Base-by-base conservation (phyloP, 1,140 invertebrate species). In the Diorhabda carinulata region DNA sequence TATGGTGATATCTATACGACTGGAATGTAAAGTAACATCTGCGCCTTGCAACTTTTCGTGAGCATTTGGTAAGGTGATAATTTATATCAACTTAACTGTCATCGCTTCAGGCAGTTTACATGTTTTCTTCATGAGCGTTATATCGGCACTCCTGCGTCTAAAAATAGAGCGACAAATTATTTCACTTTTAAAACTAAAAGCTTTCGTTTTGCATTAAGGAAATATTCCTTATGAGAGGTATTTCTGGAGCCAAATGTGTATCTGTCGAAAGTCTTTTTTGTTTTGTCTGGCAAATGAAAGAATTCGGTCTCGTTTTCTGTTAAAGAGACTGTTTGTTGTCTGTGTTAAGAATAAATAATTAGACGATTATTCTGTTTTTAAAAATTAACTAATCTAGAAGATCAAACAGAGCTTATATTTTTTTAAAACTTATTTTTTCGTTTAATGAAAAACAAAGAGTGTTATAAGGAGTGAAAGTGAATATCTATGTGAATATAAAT, bases 31-130 rank as follows among this genome's bases (percentile, higher is more conserved):
- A 62, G 61, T 10, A 62, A 62, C 61, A 62, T 62, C 61, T 62
- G 61, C 61, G 41, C n/a, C 41, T 62, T 44, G 61, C 43, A 43
- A 43, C 42, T 62, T 62, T 62, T 62, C 61, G 61, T 62, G 61
- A 62, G 61, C 61, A 62, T 62, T 62, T 62, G 61, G 61, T 62
- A 43, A 62, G 61, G 61, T 62, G 61, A 62, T 62, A 62, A 62
- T 62, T 62, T 62, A 62, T 62, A 62, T 62, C 61, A 43, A 43
- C 43, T 62, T 62, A 43, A 62, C 41, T 62, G 61, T 62, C 61
- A 43, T 43, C 61, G 61, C 41, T 44, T 7, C 10, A 43, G 61
- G 61, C 61, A 62, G 43, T 62, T 62, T 62, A 62, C 61, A 62
- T 62, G 61, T 62, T 65, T 56, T 40, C 64, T 65, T 41, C 47